Base-by-base conservation (phyloP, 2,888 invertebrate species). In the Odontocolon sp. region DNA sequence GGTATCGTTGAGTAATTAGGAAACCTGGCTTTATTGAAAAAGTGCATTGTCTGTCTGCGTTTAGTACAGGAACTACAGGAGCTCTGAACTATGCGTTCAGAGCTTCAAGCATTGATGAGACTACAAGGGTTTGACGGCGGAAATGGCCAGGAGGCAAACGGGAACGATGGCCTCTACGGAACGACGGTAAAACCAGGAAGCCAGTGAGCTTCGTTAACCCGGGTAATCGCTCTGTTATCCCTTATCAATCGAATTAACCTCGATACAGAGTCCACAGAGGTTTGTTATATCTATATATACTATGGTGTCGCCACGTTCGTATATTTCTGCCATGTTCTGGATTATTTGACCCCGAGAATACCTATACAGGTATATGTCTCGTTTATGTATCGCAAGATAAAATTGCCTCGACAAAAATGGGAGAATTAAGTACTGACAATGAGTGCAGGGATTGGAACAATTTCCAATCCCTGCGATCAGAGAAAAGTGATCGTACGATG, bases 161-260 rank as follows among this genome's bases (percentile, higher is more conserved):
- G 56, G 47, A 47, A 63, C 50, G 40, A 36, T 45, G 67, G 50
- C 47, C 33, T 18, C 66, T 14, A 36, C 42, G 57, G 64, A 77
- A 61, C 69, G 69, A 64, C 71, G 70, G 57, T 80, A 78, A 80
- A 80, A 81, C 73, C 68, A 18, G 59, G 52, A 68, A 63, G 67
- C 69, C 76, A 68, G 63, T 78, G 77, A 77, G 84, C 80, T 81
- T 84, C 81, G 83, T 82, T 85, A 82, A 66, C 64, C 74, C 61
- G 59, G 59, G 56, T 80, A 79, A 82, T 82, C 79, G 80, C 57
- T 73, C 79, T 75, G 81, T 80, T 85, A 82, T 80, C 79, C 80
- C 80, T 83, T 82, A 83, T 83, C 81, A 82, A 85, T 85, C 82
- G 85, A 83, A 83, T 85, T 81, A 85, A 76, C 79, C 36, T 42